A percentile compares a stretch with the other conserved stretches of the same genome.
Conservation (phyloP, 2,113 vertebrate species). For the Rhinichthys klamathensis region DNA sequence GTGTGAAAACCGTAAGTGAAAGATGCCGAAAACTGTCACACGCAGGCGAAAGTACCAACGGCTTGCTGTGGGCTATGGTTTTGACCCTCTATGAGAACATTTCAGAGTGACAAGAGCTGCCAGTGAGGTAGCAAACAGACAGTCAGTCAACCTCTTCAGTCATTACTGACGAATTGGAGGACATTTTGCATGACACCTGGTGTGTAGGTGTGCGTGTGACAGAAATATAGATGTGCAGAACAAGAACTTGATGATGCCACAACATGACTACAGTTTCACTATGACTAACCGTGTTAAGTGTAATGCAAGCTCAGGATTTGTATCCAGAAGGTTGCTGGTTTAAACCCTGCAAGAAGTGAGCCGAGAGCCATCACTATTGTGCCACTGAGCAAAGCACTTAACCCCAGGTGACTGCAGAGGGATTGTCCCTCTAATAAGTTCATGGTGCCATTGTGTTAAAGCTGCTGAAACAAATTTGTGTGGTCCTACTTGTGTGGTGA, state of each 20-base stretch:
- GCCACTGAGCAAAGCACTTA: constrained; percentile 5
- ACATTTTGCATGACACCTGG: background rate
- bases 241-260: background rate
- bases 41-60: background rate
- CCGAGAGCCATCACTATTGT: background rate
- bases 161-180: constrained; percentile 6
- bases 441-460: background rate
- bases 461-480: background rate
- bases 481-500: background rate
- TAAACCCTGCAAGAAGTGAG: background rate
- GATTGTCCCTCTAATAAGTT: constrained; percentile 33
- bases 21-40: constrained; percentile 15
- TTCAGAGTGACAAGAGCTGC: background rate
- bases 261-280: background rate
- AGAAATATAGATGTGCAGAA: constrained; percentile 12
- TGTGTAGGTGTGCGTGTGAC: background rate
- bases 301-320: background rate
- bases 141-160: constrained; percentile 10
- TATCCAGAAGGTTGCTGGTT: background rate
- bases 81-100: background rate
- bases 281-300: background rate
- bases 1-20: background rate
- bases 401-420: background rate
- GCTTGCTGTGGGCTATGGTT: constrained; percentile 25
- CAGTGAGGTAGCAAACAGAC: background rate